Percentiles rank a stretch among this genome's conserved stretches.
These are phyloP conservation scores for Polydrusus cervinus DNA, from an alignment of 2,888 invertebrate species.

Conservation along the genomic window DNA sequence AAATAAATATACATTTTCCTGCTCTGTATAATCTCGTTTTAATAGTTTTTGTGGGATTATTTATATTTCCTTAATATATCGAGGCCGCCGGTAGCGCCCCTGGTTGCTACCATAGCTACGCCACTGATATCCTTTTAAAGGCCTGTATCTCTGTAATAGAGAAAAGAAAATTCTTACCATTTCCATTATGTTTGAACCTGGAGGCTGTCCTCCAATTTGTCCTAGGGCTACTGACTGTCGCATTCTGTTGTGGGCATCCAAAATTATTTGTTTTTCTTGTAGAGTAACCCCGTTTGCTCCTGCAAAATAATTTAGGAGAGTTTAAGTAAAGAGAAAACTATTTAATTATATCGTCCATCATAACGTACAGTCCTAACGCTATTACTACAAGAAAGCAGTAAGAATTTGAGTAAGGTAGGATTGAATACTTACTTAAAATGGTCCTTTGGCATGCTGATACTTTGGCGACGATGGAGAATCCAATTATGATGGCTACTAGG, in stretches of 20 bases:
- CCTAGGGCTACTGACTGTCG: conserved; percentile 87
- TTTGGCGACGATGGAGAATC: conserved; percentile 23
- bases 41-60: too few relatives aligned
- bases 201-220: conserved; percentile 83
- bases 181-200: conserved; percentile 90
- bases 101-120: too few relatives aligned
- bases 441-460: conserved; percentile 47
- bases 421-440: conserved; percentile 33
- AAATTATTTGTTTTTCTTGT: conserved; percentile 83
- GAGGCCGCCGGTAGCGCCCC: too few relatives aligned
- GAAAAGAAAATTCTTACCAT: conserved; percentile 74
- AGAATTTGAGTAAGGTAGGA: background rate
- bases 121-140: too few relatives aligned
- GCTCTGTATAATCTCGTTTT: too few relatives aligned
- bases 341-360: too few relatives aligned
- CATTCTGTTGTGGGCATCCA: conserved; percentile 87
- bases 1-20: too few relatives aligned
- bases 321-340: too few relatives aligned
- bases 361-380: too few relatives aligned
- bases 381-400: too few relatives aligned
- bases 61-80: too few relatives aligned
- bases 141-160: too few relatives aligned
- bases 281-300: conserved; percentile 81
- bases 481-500: conserved; percentile 15
- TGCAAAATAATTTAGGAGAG: conserved; percentile 69